Base-by-base conservation (phyloP, 2,113 vertebrate species). In the Harpagus bidentatus region DNA sequence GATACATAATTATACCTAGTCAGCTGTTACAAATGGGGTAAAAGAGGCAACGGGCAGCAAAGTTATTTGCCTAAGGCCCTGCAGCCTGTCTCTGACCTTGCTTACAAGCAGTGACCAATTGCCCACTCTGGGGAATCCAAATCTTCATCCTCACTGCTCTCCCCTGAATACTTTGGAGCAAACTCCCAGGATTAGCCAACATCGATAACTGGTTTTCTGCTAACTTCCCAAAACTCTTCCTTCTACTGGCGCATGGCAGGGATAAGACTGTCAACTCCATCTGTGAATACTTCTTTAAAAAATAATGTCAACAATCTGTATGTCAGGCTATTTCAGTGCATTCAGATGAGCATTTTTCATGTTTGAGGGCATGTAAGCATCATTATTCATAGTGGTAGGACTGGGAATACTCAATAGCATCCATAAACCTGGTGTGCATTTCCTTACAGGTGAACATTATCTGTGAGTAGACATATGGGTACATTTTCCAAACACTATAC, bases 391-490 rank as follows among this genome's bases (percentile, higher is more conserved):
- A 96, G 94, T 67, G 63, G 89, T 83, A 95, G 95, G 89, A 92
- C 87, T 94, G 97, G 95, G 93, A 97, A 95, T 90, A 94, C 95
- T 97, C 91, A 96, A 96, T 59, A 96, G 92, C 94, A 94, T 92
- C 96, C 91, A 97, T 97, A 96, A 97, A 97, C 90, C 93, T 97
- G 92, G 86, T 93, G 88, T 95, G 81, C 94, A 96, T 97, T 97
- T 97, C 93, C 93, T 97, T 97, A 91, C 91, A 96, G 97, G 95
- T 97, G 93, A 96, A 95, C 88, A 88, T 96, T 96, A 97, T 97
- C 97, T 96, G 91, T 94, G 91, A 96, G 91, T 95, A 96, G 95
- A 96, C 95, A 89, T 95, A 88, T 96, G 93, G 95, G 95, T 97
- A 91, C 88, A 80, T 96, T 97, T 97, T 93, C 93, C 94, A 89